phyloP scores from a whole-genome alignment of 2,113 vertebrate species.

The Alligator mississippiensis region DNA sequence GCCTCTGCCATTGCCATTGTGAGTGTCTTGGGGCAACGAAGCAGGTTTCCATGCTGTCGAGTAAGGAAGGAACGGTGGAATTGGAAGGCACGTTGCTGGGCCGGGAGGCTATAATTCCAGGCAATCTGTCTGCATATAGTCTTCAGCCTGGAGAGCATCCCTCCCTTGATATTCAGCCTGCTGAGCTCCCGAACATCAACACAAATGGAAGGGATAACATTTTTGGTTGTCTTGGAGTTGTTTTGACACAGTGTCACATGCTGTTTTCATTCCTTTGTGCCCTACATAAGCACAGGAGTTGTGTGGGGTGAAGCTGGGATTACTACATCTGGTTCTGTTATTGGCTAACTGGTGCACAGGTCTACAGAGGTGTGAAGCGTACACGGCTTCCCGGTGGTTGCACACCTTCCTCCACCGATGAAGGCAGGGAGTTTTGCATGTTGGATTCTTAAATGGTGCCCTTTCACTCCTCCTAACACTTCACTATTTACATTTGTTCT shows the following conservation, averaged over 20 bases:
- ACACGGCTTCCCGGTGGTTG: slow-evolving; percentile 59
- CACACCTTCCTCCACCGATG: slow-evolving; percentile 63
- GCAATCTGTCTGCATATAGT: rapidly evolving
- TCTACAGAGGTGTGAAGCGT: slow-evolving; percentile 66
- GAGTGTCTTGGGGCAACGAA: background rate
- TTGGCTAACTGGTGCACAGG: slow-evolving; percentile 57
- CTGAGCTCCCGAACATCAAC: background rate
- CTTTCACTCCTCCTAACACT: slow-evolving; percentile 70
- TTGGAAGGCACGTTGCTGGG: background rate
- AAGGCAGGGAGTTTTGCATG: background rate
- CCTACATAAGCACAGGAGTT: background rate
- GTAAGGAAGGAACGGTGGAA: background rate
- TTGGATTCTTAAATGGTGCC: slow-evolving; percentile 64
- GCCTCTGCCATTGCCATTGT: background rate
- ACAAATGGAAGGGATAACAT: background rate
- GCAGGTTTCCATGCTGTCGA: background rate
- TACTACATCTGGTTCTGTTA: slow-evolving; percentile 42
- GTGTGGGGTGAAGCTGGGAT: slow-evolving; percentile 37
- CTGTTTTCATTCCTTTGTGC: rapidly evolving
- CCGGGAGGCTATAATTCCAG: background rate
- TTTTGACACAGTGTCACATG: rapidly evolving
- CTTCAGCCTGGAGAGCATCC: background rate
- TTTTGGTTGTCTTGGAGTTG: slow-evolving; percentile 6
- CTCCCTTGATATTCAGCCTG: background rate
- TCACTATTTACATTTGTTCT: slow-evolving; percentile 70